These are phyloP conservation scores for Epistrophe grossulariae DNA, from an alignment of 2,888 invertebrate species.

Conservation along the genomic window DNA sequence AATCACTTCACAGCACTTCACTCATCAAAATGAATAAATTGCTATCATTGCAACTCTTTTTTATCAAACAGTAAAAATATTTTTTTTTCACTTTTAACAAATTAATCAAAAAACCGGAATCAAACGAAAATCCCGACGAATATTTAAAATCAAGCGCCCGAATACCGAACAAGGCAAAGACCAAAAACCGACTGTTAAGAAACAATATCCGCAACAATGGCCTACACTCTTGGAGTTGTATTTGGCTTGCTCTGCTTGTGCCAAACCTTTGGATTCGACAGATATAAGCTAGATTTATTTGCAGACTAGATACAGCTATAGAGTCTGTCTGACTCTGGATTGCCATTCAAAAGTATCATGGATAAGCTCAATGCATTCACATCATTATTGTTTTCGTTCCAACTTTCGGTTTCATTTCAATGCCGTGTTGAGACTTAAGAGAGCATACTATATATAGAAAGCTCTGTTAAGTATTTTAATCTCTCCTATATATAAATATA, in stretches of 20 bases:
- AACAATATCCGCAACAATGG: slow-evolving; percentile 53
- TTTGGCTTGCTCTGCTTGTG: slow-evolving; percentile 31
- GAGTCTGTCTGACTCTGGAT: slow-evolving; percentile 1
- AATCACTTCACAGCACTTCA: slow-evolving; percentile 34
- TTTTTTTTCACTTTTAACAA: not conserved
- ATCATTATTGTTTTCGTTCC: slow-evolving; percentile 34
- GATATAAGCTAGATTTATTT: slow-evolving; percentile 32
- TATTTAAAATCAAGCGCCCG: slow-evolving; percentile 5
- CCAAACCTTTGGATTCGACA: slow-evolving; percentile 45
- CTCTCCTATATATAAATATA: not conserved
- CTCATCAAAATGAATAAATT: slow-evolving; percentile 29
- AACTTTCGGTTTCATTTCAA: slow-evolving; percentile 70
- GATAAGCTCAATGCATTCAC: slow-evolving; percentile 44
- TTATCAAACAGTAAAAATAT: not conserved
- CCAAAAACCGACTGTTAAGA: slow-evolving; percentile 63
- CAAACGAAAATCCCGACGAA: slow-evolving; percentile 13
- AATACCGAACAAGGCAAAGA: slow-evolving; percentile 53
- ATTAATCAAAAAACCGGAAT: slow-evolving; percentile 37
- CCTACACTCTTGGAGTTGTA: slow-evolving; percentile 4
- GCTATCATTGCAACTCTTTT: slow-evolving; percentile 22
- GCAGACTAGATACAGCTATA: not conserved
- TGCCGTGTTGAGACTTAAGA: slow-evolving; percentile 32
- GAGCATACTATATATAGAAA: slow-evolving; percentile 45
- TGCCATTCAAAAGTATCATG: slow-evolving; percentile 1
- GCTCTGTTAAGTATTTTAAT: not conserved